Base-by-base conservation (phyloP, 2,113 vertebrate species). In the Neomonachus schauinslandi region DNA sequence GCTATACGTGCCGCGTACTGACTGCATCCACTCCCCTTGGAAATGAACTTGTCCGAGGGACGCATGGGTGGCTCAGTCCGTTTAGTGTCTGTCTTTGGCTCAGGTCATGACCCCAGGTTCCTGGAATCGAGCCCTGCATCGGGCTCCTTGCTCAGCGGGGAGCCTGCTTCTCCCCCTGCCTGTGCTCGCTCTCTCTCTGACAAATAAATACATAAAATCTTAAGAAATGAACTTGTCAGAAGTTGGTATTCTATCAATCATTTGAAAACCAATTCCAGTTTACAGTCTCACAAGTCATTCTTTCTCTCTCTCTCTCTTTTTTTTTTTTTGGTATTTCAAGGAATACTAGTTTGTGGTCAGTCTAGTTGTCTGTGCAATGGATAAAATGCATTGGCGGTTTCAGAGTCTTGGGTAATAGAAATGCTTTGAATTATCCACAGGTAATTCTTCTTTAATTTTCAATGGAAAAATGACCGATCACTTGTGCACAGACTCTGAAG, bases 1-100 rank as follows among this genome's bases (percentile, higher is more conserved):
- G 53, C 8, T 46, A 1, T 19, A 2, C 24, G 8, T 0, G 2
- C 16, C 0, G 7, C 22, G 2, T 6, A 2, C 19, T 51, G 7
- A 14, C 14, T 81, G 22, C 36, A 22, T 67, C 82, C 14, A 14
- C 1, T 12, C 16, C 15, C 39, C 24, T 71, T 55, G 59, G 36
- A 77, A 83, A 67, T 74, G 5, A n/a, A 76, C 74, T 49, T 31
- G 26, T 71, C 57, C 63, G 15, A 91, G 63, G 63, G 63, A 31
- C 2, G 2, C 63, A 14, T 16, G 63, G 63, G 63, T 15, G 31
- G 31, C 31, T 67, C 31, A 33, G 31, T 65, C 5, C 5, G 13
- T 33, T 33, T 33, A 33, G 5, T 14, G 4, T 65, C 63, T 16
- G 13, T 28, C 63, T 33, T 65, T 0, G 4, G 26, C 12, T 28